A percentile compares a stretch with the other conserved stretches of the same genome.
These are phyloP conservation scores for Natator depressus DNA, from an alignment of 2,113 vertebrate species.

Conservation along the genomic window DNA sequence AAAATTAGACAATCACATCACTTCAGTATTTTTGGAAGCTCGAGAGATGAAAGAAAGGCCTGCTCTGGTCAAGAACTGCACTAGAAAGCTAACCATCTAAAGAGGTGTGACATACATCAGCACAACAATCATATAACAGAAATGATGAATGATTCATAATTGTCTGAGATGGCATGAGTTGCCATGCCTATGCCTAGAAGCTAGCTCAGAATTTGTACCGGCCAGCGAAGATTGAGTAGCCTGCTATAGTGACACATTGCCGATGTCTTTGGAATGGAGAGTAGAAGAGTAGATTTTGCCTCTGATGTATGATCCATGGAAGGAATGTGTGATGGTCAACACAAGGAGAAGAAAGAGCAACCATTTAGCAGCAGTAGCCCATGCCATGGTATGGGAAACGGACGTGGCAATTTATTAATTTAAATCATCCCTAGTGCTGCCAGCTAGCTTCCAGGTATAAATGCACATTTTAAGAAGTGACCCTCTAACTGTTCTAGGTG, in stretches of 20 bases:
- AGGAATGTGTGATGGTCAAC: not conserved
- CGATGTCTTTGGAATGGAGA: not conserved
- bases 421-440: not conserved
- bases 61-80: not conserved
- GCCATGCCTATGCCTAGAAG: not conserved
- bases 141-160: fast-evolving
- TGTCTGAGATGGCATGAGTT: not conserved
- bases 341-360: not conserved
- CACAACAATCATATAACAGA: not conserved
- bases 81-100: not conserved
- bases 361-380: fast-evolving
- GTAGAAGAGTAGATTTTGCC: not conserved
- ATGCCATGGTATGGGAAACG: not conserved
- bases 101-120: not conserved
- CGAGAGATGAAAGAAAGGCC: not conserved
- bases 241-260: not conserved
- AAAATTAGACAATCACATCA: not conserved
- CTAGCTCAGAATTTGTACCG: not conserved
- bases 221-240: not conserved
- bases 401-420: not conserved
- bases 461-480: not conserved
- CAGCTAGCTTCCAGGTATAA: fast-evolving
- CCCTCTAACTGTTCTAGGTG: not conserved
- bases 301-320: not conserved
- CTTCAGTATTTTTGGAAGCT: not conserved